phyloP scores from a whole-genome alignment of 2,113 vertebrate genomes.

The Sebastes fasciatus region DNA sequence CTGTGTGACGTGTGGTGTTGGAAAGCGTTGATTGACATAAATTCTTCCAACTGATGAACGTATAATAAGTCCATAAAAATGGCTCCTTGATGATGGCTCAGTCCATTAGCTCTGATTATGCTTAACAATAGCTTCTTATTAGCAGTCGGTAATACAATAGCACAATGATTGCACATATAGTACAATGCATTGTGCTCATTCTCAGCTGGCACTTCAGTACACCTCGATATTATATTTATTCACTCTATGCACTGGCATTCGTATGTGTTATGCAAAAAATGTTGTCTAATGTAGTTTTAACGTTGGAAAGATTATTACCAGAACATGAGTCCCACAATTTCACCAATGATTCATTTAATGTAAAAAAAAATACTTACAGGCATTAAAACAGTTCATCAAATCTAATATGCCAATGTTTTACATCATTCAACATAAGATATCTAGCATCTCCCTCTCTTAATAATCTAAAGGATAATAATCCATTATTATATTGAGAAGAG shows the following conservation, averaged over 20 bases:
- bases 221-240: background rate
- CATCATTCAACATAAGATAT: too few relatives aligned
- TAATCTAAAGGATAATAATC: too few relatives aligned
- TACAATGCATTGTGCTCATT: background rate
- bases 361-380: too few relatives aligned
- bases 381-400: too few relatives aligned
- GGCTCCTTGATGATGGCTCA: background rate
- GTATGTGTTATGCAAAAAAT: background rate
- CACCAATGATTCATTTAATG: too few relatives aligned
- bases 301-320: too few relatives aligned
- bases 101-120: background rate
- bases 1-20: background rate
- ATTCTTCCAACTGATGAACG: background rate
- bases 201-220: background rate
- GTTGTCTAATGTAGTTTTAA: background rate
- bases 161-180: background rate
- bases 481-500: background rate
- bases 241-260: background rate
- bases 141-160: background rate
- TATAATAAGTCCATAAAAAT: background rate
- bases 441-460: too few relatives aligned
- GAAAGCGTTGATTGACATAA: background rate
- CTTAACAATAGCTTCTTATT: background rate
- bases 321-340: too few relatives aligned
- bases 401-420: too few relatives aligned